Evolutionary conservation across 2,113 vertebrate genomes (phyloP).

Genomic region (Equus przewalskii): DNA sequence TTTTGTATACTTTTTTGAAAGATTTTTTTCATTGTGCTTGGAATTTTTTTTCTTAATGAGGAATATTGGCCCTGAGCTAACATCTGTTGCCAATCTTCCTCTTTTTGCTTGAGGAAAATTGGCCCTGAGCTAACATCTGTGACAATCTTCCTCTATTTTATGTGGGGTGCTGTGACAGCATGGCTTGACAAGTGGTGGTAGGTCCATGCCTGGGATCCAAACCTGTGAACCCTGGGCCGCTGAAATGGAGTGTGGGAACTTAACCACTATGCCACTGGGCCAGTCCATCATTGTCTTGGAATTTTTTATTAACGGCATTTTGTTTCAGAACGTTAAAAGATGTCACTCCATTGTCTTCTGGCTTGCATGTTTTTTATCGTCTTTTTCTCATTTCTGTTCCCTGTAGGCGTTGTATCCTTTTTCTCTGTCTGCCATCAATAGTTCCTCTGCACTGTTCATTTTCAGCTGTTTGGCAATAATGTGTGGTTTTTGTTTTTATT

Average conservation of each 20-base stretch:
- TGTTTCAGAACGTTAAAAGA: neutral
- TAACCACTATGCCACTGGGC: too few relatives aligned
- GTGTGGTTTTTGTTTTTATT: neutral
- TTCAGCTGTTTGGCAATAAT: conserved; percentile 17
- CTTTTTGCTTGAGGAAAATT: too few relatives aligned
- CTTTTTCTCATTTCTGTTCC: neutral
- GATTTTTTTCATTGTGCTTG: neutral
- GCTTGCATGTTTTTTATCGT: neutral
- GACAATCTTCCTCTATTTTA: too few relatives aligned
- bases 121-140: too few relatives aligned
- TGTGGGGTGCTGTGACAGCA: too few relatives aligned
- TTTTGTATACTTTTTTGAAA: neutral
- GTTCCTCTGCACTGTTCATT: neutral
- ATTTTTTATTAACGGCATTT: neutral
- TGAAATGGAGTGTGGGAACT: too few relatives aligned
- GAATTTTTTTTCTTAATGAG: neutral
- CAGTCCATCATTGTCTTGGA: neutral
- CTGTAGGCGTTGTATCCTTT: neutral
- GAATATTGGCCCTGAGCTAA: too few relatives aligned
- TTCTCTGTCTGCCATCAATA: neutral
- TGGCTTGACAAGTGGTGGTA: too few relatives aligned
- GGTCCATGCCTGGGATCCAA: too few relatives aligned
- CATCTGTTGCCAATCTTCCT: too few relatives aligned
- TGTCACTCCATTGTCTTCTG: neutral
- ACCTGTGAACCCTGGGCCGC: too few relatives aligned